Base-by-base conservation (phyloP, 2,888 invertebrate species). In the Eupithecia pulchellata region DNA sequence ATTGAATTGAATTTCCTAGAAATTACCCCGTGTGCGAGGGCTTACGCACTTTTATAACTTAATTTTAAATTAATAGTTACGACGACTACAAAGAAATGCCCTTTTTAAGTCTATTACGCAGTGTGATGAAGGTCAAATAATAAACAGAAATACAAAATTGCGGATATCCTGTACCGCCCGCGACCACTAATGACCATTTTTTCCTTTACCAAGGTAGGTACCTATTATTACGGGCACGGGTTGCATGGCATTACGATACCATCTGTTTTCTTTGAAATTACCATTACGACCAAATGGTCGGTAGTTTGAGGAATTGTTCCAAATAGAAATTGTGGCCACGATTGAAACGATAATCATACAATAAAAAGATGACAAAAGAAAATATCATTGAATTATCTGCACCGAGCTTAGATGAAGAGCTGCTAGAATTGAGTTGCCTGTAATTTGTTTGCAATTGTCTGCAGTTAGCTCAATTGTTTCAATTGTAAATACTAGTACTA, bases 81-180 rank as follows among this genome's bases (percentile, higher is more conserved):
- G 17, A 17, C 14, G 2, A 20, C 3, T 14, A 57, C 57, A 57
- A 57, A 29, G 36, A 57, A 29, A 57, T 36, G 57, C 34, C 36
- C 17, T 66, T 66, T 47, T 42, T 42, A 66, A 58, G 30, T 42
- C 47, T 32, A 30, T 30, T 47, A 66, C 55, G 17, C n/a, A 3
- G 55, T 57, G 14, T 55, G 32, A 65, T 55, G 32, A 65, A 71
- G 64, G 67, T 68, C 39, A 71, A 68, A 67, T 36, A 64, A 36
- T 64, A 68, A 68, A 65, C 61, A 34, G 34, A 32, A 71, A 34
- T 68, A 66, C 66, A 64, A 68, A 71, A 62, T 65, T 68, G 66
- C 72, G 72, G 72, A 72, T 66, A 72, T 72, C 72, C 68, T 58
- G 58, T 9, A 20, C 64, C 66, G 60, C 39, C 66, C 62, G 27